Conservation (phyloP, 2,113 vertebrate species). For the Hypanus sabinus region DNA sequence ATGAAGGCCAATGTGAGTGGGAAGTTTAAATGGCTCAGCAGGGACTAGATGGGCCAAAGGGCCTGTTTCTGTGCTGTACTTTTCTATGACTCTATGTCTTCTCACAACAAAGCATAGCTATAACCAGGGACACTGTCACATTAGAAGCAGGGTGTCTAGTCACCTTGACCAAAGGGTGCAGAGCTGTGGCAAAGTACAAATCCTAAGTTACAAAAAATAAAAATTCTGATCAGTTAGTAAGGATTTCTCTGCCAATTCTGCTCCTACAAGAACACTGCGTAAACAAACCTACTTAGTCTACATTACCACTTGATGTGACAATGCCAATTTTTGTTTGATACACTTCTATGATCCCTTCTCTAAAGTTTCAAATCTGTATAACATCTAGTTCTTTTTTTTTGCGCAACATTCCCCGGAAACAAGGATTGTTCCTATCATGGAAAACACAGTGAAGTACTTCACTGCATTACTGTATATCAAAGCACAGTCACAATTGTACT, state of each 20-base stretch:
- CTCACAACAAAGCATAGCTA: background rate
- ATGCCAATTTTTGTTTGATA: background rate
- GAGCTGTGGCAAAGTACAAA: background rate
- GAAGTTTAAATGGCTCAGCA: too few relatives aligned
- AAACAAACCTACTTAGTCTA: background rate
- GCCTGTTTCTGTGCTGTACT: too few relatives aligned
- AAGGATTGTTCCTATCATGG: background rate
- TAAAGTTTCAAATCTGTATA: background rate
- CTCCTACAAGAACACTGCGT: background rate
- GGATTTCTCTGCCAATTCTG: background rate
- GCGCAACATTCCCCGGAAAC: background rate
- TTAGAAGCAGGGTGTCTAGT: too few relatives aligned
- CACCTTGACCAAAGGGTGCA: background rate
- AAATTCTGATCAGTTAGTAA: background rate
- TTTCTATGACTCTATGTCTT: too few relatives aligned
- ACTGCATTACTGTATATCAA: too few relatives aligned
- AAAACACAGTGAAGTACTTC: too few relatives aligned
- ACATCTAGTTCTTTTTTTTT: background rate
- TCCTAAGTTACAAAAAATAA: background rate
- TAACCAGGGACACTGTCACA: too few relatives aligned
- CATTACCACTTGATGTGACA: background rate
- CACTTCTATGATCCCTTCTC: background rate
- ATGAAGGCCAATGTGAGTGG: too few relatives aligned
- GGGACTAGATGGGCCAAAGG: too few relatives aligned
- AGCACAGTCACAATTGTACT: too few relatives aligned